phyloP scores from a whole-genome alignment of 2,113 vertebrate genomes.

The Dicaeum eximium region DNA sequence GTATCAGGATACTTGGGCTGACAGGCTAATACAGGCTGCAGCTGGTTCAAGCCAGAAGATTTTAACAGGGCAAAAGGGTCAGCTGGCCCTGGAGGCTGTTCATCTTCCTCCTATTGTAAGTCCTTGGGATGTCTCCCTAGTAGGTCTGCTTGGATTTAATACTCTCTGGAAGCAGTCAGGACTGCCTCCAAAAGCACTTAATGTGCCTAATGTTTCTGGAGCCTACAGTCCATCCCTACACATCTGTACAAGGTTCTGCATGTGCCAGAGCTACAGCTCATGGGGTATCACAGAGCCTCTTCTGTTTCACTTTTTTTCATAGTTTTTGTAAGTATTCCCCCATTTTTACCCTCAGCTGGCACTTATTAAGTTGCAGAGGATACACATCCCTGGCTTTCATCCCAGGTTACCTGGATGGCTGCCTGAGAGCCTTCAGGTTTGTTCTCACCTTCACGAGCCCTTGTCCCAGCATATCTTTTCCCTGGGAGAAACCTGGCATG shows the following conservation, averaged over 20 bases:
- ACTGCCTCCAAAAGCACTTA: not conserved
- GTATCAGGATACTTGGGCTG: not conserved
- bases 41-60: not conserved
- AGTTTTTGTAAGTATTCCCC: not conserved
- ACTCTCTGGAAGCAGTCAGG: not conserved
- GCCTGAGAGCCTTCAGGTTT: not conserved
- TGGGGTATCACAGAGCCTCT: not conserved
- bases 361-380: not conserved
- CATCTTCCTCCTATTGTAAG: not conserved
- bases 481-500: not conserved
- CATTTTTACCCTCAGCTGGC: not conserved
- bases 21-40: not conserved
- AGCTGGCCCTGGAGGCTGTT: not conserved
- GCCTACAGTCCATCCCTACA: not conserved
- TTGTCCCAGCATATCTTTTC: not conserved
- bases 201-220: not conserved
- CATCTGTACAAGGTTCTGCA: fast-evolving
- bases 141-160: not conserved
- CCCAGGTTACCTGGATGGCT: not conserved
- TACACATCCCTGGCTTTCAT: not conserved
- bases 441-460: not conserved
- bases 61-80: not conserved
- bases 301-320: not conserved
- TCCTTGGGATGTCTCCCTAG: not conserved
- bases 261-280: not conserved